Evolutionary conservation across 1,140 invertebrate species (phyloP).

Genomic region (Cotesia glomerata): DNA sequence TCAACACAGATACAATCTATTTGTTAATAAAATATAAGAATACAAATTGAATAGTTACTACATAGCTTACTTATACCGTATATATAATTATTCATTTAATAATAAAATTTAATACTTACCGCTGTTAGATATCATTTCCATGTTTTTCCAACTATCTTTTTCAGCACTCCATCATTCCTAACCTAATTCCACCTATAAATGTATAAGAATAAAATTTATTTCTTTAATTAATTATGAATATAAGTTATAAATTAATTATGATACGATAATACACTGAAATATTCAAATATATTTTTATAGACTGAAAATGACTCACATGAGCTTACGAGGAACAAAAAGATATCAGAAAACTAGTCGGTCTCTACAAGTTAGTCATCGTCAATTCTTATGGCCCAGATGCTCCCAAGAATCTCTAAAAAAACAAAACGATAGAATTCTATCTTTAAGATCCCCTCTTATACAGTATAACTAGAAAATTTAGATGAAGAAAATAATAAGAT

Average conservation of each 20-base stretch:
- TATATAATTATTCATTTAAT: neutral
- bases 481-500: neutral
- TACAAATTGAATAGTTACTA: neutral
- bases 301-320: neutral
- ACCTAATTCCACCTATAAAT: conserved; percentile 18
- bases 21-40: conserved; percentile 5
- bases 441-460: conserved; percentile 26
- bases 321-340: neutral
- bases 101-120: conserved; percentile 19
- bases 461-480: neutral
- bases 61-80: neutral
- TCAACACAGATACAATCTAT: neutral
- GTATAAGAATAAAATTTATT: neutral
- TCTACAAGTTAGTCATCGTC: conserved; percentile 5
- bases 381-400: conserved; percentile 11
- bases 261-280: too few relatives aligned
- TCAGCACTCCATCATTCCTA: conserved; percentile 16
- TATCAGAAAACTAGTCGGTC: neutral
- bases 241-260: too few relatives aligned
- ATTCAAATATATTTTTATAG: neutral
- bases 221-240: neutral
- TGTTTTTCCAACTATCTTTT: conserved; percentile 8
- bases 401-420: conserved; percentile 28
- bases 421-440: conserved; percentile 28
- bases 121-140: conserved; percentile 35